Evolutionary conservation across 2,888 invertebrate species (phyloP).

Genomic region (Schizotus pectinicornis): DNA sequence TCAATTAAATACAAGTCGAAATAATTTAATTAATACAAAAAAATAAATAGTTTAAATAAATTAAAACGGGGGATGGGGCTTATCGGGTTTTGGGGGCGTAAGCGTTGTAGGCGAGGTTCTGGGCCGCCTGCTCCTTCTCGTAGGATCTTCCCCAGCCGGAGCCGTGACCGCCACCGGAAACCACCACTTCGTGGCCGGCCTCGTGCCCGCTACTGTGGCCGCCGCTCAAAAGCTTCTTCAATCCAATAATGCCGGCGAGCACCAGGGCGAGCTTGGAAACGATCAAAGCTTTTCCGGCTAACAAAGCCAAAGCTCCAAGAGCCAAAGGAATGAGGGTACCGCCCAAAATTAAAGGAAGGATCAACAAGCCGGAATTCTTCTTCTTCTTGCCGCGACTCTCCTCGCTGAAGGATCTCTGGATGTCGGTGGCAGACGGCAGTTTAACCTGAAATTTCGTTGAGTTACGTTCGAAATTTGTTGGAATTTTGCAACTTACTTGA

Average conservation of each 20-base stretch:
- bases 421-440: slow-evolving; percentile 72
- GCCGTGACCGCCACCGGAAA: slow-evolving; percentile 67
- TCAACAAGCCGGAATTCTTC: slow-evolving; percentile 74
- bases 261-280: slow-evolving; percentile 84
- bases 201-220: slow-evolving; percentile 65
- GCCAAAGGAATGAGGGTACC: slow-evolving; percentile 84
- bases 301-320: slow-evolving; percentile 79
- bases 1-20: slow-evolving; percentile 2
- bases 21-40: slow-evolving; percentile 2
- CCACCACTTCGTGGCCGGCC: slow-evolving; percentile 72
- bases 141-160: slow-evolving; percentile 77
- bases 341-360: slow-evolving; percentile 79
- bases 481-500: slow-evolving; percentile 63
- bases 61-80: slow-evolving; percentile 14
- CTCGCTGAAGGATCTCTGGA: slow-evolving; percentile 67
- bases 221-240: slow-evolving; percentile 80
- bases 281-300: slow-evolving; percentile 86
- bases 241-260: slow-evolving; percentile 81
- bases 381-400: slow-evolving; percentile 71
- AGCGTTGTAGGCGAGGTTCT: slow-evolving; percentile 66
- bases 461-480: slow-evolving; percentile 1
- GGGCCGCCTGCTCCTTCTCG: slow-evolving; percentile 57
- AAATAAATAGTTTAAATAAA: slow-evolving; percentile 43
- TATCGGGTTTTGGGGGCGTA: slow-evolving; percentile 51
- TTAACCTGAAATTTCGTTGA: slow-evolving; percentile 65